A percentile compares a stretch with the other conserved stretches of the same genome.
Conservation (phyloP, 2,888 invertebrate species). For the Nomada hirtipes region DNA sequence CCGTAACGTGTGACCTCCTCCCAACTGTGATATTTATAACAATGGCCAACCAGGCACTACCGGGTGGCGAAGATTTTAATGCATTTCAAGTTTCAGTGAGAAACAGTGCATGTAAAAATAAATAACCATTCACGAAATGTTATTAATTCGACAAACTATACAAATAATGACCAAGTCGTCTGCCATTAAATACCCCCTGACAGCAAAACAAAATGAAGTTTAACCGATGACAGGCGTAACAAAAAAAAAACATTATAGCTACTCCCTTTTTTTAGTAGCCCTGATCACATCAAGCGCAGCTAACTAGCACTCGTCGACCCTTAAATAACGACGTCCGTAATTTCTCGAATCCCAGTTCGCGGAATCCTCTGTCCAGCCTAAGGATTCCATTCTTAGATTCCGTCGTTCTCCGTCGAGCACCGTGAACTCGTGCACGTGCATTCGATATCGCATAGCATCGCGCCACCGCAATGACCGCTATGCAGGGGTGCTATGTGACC, state of each 20-base stretch:
- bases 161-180: too few relatives aligned
- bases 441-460: conserved; percentile 68
- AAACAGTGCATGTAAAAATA: too few relatives aligned
- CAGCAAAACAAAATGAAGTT: too few relatives aligned
- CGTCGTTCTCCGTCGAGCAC: conserved; percentile 11
- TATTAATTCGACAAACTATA: too few relatives aligned
- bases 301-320: not conserved
- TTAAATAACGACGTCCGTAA: conserved; percentile 14
- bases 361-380: conserved; percentile 37
- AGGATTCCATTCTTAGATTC: conserved; percentile 63
- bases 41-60: not conserved
- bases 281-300: too few relatives aligned
- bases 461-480: conserved; percentile 75
- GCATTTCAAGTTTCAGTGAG: too few relatives aligned
- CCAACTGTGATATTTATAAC: not conserved
- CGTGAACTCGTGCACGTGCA: conserved; percentile 28
- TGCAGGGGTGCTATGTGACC: conserved; percentile 70
- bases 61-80: too few relatives aligned
- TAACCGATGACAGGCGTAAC: too few relatives aligned
- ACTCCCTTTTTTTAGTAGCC: too few relatives aligned
- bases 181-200: too few relatives aligned
- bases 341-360: not conserved
- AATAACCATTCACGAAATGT: too few relatives aligned
- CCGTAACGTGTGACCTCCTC: not conserved
- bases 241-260: too few relatives aligned